These are phyloP conservation scores for Campylorhamphus procurvoides DNA, from an alignment of 2,113 vertebrate species.

Conservation along the genomic window DNA sequence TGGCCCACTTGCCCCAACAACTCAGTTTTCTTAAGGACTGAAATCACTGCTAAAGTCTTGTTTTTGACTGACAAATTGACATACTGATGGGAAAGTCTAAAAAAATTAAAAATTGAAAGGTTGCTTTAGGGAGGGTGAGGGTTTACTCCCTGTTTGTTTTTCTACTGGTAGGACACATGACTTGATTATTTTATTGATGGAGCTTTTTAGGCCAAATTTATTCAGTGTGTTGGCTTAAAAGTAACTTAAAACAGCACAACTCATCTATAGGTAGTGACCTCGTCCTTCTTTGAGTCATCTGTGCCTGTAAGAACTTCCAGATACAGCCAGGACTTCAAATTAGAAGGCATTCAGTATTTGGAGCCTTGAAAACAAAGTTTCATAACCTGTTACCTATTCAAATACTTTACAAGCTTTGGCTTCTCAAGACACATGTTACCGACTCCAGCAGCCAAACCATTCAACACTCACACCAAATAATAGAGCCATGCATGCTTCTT, in stretches of 20 bases:
- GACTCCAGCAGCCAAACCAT: background rate
- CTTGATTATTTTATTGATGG: background rate
- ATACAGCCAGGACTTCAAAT: background rate
- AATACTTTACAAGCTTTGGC: background rate
- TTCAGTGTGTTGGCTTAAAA: background rate
- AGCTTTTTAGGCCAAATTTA: background rate
- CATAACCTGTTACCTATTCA: background rate
- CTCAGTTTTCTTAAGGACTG: background rate
- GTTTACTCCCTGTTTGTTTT: background rate
- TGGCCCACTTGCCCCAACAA: background rate
- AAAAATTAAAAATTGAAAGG: background rate
- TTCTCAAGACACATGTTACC: background rate
- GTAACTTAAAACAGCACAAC: background rate
- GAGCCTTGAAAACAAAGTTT: background rate
- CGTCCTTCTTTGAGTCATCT: background rate
- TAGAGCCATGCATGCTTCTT: background rate
- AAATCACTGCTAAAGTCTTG: background rate
- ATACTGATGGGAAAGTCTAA: background rate
- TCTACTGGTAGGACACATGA: background rate
- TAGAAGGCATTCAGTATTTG: background rate
- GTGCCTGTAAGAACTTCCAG: background rate
- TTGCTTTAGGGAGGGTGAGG: background rate
- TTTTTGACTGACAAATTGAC: background rate
- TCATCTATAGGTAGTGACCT: background rate
- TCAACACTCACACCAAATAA: background rate